phyloP scores from a whole-genome alignment of 2,797 vertebrate genomes.

The Danio albolineatus region DNA sequence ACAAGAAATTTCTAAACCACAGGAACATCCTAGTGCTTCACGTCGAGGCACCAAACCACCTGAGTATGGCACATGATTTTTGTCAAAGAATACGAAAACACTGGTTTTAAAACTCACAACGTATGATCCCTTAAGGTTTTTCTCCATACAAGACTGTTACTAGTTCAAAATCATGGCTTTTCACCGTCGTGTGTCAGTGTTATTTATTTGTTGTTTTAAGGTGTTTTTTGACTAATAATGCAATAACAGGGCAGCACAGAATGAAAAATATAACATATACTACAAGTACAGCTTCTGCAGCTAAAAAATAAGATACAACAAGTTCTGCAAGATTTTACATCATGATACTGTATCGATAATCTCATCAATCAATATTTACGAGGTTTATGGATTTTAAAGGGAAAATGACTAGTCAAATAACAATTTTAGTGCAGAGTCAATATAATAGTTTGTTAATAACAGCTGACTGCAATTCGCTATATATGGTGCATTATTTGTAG shows the following conservation, averaged over 20 bases:
- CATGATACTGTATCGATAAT: background rate
- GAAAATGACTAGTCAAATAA: background rate
- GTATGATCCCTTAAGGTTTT: conserved; percentile 1
- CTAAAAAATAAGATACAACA: background rate
- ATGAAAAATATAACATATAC: background rate
- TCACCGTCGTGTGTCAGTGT: conserved; percentile 23
- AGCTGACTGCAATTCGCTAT: too few relatives aligned
- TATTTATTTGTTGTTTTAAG: conserved; percentile 19
- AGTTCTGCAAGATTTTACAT: conserved; percentile 1
- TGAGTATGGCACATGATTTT: conserved; percentile 2
- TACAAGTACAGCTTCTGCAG: background rate
- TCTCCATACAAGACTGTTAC: background rate
- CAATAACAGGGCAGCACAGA: conserved; percentile 3
- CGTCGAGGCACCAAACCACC: background rate
- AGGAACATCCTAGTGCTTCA: conserved; percentile 23
- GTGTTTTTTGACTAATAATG: conserved; percentile 4
- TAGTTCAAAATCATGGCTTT: background rate
- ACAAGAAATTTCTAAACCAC: background rate
- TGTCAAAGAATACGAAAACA: conserved; percentile 32
- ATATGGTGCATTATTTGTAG: too few relatives aligned
- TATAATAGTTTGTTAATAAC: too few relatives aligned
- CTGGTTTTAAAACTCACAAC: conserved; percentile 8
- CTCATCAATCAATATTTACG: background rate
- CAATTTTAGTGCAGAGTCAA: too few relatives aligned
- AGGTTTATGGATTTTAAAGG: background rate